phyloP scores from a whole-genome alignment of 30 jellyfish, hydroid and myxozoan species.

The Chrysaora quinquecirrha region DNA sequence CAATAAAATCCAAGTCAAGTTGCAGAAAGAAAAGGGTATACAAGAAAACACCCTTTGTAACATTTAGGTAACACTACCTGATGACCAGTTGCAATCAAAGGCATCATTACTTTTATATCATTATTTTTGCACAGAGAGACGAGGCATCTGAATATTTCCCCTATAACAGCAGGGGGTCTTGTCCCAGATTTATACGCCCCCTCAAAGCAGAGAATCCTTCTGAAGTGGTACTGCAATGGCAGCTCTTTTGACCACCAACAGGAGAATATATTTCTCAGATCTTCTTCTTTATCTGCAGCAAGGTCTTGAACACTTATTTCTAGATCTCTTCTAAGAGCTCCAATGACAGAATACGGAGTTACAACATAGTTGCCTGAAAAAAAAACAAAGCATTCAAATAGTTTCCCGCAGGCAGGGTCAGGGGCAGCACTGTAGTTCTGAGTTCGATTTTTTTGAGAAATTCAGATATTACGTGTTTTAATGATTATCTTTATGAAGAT shows the following conservation, averaged over 20 bases:
- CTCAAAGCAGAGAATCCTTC: conserved; percentile 75
- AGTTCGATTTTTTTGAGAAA: neutral
- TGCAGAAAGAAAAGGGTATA: no score
- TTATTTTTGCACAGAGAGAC: conserved; percentile 75
- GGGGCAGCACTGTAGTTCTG: neutral
- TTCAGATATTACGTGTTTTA: neutral
- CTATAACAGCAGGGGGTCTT: conserved; percentile 64
- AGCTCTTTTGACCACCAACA: conserved; percentile 87
- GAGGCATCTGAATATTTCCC: conserved; percentile 61
- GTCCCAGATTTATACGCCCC: conserved; percentile 65
- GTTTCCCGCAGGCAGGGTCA: neutral
- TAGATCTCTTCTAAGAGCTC: conserved; percentile 70
- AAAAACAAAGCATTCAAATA: neutral
- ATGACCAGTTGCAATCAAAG: conserved; percentile 65
- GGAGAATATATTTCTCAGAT: conserved; percentile 44
- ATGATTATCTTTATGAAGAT: no score
- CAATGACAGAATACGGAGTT: conserved; percentile 80
- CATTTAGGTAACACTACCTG: no score
- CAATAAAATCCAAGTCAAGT: no score
- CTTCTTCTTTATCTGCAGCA: conserved; percentile 79
- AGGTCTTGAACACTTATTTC: conserved; percentile 33
- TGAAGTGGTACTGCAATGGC: conserved; percentile 38
- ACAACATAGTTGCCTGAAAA: conserved; percentile 58
- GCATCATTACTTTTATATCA: conserved; percentile 77
- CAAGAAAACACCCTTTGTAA: no score